Evolutionary conservation across 2,888 invertebrate species (phyloP), one percentile per base, ranked within the genome.

Genomic region (Drosophila borborema): DNA sequence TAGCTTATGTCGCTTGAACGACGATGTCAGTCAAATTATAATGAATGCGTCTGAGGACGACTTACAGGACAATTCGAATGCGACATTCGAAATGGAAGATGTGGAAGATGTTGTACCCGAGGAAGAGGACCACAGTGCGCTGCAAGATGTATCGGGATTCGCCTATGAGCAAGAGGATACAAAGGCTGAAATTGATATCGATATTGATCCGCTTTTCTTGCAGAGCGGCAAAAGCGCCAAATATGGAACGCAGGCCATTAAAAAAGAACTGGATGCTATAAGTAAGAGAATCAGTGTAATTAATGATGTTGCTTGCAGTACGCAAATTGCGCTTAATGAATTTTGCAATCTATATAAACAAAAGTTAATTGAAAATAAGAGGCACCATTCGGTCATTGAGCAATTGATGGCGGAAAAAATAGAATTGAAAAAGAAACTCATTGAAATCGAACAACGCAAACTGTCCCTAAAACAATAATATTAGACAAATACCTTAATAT

Each of bases 21-120:
- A 85, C 8, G 86, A 85, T 51, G 69, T 70, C 34, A 74, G 66
- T 41, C 83, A 85, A 10, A 71, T 87, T 3, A 82, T 88, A 16
- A 72, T 82, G 62, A 72, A 85, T 56, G 69, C 81, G 12, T 87
- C 86, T 2, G 88, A 86, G 23, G 86, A 85, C 10, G 86, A 85
- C 3, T 55, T 81, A 10, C 79, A 77, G n/a, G 86, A 85, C 4
- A 74, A 65, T 0, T 85, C 86, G 4, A 72, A 72, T 64, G 64
- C 74, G 12, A 69, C 70, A n/a, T 74, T 84, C 18, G 81, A 86
- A 14, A 72, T 72, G 43, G 86, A 86, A 6, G 84, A 83, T n/a
- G 80, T 86, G 10, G 85, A 88, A 36, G 86, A 87, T 34, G 81
- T 88, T 55, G 86, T 86, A 5, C 81, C 86, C 1, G 77, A 82